Conservation (phyloP, 1,140 invertebrate genomes). For the Scaptomyza hsui region DNA sequence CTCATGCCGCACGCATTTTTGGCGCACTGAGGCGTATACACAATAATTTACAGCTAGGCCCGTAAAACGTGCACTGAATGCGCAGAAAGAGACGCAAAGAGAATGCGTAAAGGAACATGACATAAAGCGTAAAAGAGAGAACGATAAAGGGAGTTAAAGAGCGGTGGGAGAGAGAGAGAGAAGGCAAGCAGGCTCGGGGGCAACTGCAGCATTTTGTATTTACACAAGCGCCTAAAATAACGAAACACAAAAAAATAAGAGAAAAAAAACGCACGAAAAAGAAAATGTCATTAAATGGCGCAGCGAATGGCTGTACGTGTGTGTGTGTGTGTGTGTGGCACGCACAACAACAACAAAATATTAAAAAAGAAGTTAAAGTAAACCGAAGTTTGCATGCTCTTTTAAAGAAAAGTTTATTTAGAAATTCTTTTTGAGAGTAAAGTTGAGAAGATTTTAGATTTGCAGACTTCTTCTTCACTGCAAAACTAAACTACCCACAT, state of each 20-base stretch:
- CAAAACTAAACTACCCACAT: too few relatives aligned
- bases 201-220: slow-evolving; percentile 38
- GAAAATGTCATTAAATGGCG: slow-evolving; percentile 28
- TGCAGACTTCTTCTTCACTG: too few relatives aligned
- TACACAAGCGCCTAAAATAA: slow-evolving; percentile 38
- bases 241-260: neutral
- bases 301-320: neutral
- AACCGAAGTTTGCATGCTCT: neutral
- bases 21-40: slow-evolving; percentile 79
- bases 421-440: too few relatives aligned
- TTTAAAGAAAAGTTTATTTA: too few relatives aligned
- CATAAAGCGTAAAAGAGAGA: neutral
- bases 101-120: neutral
- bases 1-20: slow-evolving; percentile 78
- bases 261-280: neutral
- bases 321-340: slow-evolving; percentile 9
- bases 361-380: neutral
- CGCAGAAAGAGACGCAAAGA: slow-evolving; percentile 23
- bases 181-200: neutral
- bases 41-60: slow-evolving; percentile 70
- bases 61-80: slow-evolving; percentile 71
- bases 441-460: too few relatives aligned
- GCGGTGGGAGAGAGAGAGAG: slow-evolving; percentile 19
- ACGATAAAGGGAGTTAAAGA: neutral
- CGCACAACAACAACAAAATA: slow-evolving; percentile 1